These are phyloP conservation scores for Neodiprion pinetum DNA, from an alignment of 1,140 invertebrate genomes.

Conservation along the genomic window DNA sequence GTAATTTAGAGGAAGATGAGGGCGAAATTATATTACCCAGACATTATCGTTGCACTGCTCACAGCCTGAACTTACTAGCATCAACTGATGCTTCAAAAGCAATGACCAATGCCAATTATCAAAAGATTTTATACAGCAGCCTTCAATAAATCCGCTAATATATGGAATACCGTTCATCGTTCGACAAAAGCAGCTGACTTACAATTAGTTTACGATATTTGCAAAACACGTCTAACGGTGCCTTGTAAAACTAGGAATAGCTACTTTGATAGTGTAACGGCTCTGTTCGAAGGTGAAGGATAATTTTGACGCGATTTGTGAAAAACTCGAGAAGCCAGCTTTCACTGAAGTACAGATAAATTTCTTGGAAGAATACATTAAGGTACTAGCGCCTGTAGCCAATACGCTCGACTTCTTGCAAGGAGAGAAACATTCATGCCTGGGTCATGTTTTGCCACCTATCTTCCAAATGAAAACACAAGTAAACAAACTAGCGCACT, in stretches of 20 bases:
- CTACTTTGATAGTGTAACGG: conserved; percentile 13
- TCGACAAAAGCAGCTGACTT: conserved; percentile 15
- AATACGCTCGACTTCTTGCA: conserved; percentile 15
- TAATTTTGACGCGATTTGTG: conserved; percentile 18
- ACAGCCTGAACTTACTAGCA: too few relatives aligned
- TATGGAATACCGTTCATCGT: conserved; percentile 18
- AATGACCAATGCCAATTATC: too few relatives aligned
- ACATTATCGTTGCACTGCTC: too few relatives aligned
- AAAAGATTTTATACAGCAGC: conserved; percentile 14
- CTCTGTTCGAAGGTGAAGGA: conserved; percentile 10
- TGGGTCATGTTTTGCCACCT: conserved; percentile 17
- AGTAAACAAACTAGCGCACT: too few relatives aligned
- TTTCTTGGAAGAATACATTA: too few relatives aligned
- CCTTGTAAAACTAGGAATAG: conserved; percentile 17
- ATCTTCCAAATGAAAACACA: background rate
- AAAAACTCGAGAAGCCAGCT: conserved; percentile 14
- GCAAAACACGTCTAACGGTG: conserved; percentile 1
- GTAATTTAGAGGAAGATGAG: too few relatives aligned
- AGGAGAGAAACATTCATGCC: conserved; percentile 18
- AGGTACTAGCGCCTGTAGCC: too few relatives aligned
- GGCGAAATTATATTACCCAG: too few relatives aligned
- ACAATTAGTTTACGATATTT: conserved; percentile 10
- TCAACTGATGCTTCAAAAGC: too few relatives aligned
- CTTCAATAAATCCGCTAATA: conserved; percentile 14
- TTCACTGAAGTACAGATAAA: background rate